These are phyloP conservation scores for Drosophila quinaria DNA, from an alignment of 2,888 invertebrate species.

Conservation along the genomic window DNA sequence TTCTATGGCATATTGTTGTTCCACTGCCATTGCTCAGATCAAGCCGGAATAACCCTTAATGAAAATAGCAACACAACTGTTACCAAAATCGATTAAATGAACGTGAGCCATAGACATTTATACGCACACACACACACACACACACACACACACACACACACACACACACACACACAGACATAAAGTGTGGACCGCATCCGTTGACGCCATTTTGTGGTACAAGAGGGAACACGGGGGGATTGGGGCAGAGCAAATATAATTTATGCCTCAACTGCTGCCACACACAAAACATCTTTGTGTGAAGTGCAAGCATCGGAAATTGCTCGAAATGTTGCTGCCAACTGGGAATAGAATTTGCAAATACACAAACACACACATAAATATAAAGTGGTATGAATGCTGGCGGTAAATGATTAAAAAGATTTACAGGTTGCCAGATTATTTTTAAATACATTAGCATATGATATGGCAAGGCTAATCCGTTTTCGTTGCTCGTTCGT, in stretches of 20 bases:
- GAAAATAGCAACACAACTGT: slow-evolving; percentile 77
- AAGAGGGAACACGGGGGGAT: neutral
- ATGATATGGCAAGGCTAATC: slow-evolving; percentile 35
- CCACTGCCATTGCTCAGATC: slow-evolving; percentile 60
- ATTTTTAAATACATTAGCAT: slow-evolving; percentile 15
- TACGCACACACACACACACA: slow-evolving; percentile 14
- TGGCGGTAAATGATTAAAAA: slow-evolving; percentile 17
- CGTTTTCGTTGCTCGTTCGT: slow-evolving; percentile 7
- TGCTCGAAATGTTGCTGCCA: slow-evolving; percentile 43
- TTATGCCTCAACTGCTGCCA: slow-evolving; percentile 62
- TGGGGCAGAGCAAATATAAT: slow-evolving; percentile 66
- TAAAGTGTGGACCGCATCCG: slow-evolving; percentile 59
- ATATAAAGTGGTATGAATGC: neutral
- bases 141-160: slow-evolving; percentile 21
- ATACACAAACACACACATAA: slow-evolving; percentile 2
- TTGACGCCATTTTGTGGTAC: slow-evolving; percentile 72
- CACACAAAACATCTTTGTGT: slow-evolving; percentile 46
- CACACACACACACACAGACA: slow-evolving; percentile 9
- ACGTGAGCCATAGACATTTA: slow-evolving; percentile 55
- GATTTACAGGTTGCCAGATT: slow-evolving; percentile 46
- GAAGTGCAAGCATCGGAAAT: slow-evolving; percentile 44
- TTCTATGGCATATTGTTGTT: slow-evolving; percentile 58
- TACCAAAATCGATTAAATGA: slow-evolving; percentile 78
- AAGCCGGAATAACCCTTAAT: slow-evolving; percentile 81
- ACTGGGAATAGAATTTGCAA: slow-evolving; percentile 36